Evolutionary conservation across 64 coral and sea anemone genomes (phyloP), one percentile per base, ranked within the genome.

Genomic region (Porites australiensis): DNA sequence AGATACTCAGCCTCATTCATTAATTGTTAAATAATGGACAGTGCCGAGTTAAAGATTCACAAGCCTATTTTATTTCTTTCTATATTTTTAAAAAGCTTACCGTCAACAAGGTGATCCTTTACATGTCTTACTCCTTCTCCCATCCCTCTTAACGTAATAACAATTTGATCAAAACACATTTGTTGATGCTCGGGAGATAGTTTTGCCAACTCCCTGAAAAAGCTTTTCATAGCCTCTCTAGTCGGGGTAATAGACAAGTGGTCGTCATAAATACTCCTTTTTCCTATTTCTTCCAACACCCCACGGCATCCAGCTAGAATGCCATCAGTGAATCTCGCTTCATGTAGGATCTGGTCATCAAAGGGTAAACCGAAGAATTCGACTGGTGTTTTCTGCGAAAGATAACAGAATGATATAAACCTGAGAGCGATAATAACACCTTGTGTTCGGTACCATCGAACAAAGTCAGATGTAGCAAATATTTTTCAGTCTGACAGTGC

Each of bases 341-440:
- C 23, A 3, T 15, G 2, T 18, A 82, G 58, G 13, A 0, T 64
- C 3, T 6, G 12, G 23, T 82, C 79, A 46, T 64, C 11, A 22
- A 82, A 46, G 59, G 58, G 79, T 13, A 82, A 27, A 15, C 79
- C 79, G 64, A 82, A 82, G 23, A 82, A 82, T 9, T 82, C 79
- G 3, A 82, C 79, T 6, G 79, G 79, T 13, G 79, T 82, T 45
- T 82, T 82, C 79, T 82, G 79, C 4, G 6, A 58, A 63, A 3
- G 9, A 49, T 62, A 82, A 51, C 16, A 3, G 44, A 74, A 74
- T 11, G 9, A 10, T 5, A 43, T 11, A 20, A 72, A 37, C 27
- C 27, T 37, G 27, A 37, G 27, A 37, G 27, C 27, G 27, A 37
- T 37, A 37, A 37, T 37, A 37, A 37, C 27, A 37, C 27, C 27